These are phyloP conservation scores for Stegostoma tigrinum DNA, from an alignment of 2,113 vertebrate genomes.

Conservation along the genomic window DNA sequence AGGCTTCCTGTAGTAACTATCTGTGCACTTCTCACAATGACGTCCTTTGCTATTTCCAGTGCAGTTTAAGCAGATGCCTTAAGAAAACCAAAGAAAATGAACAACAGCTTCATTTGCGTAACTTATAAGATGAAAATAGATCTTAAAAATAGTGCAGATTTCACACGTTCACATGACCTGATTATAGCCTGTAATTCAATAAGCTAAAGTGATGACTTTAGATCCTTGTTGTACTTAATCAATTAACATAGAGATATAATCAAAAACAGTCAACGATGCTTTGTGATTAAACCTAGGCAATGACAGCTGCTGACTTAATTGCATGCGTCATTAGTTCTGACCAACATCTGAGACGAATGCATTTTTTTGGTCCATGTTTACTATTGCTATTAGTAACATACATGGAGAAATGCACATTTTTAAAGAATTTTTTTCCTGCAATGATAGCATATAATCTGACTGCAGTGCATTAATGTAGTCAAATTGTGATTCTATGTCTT, in stretches of 20 bases:
- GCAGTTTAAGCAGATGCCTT: constrained; percentile 77
- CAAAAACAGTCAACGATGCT: not conserved
- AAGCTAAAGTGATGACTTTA: not conserved
- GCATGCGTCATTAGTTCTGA: not conserved
- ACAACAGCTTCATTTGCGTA: constrained; percentile 43
- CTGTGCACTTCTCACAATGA: constrained; percentile 80
- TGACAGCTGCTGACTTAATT: not conserved
- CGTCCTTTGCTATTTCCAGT: constrained; percentile 71
- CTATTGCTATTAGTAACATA: not conserved
- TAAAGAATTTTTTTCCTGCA: not conserved
- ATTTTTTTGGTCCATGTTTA: not conserved
- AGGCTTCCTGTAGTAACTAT: constrained; percentile 60
- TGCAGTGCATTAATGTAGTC: not conserved
- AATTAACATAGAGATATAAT: not conserved
- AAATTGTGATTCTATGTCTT: not conserved
- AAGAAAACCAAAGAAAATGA: constrained; percentile 42
- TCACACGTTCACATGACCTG: not conserved
- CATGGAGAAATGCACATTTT: not conserved
- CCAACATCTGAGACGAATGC: not conserved
- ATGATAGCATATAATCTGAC: not conserved
- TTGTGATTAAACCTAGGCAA: not conserved
- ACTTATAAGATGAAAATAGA: not conserved
- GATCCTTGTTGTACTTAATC: not conserved
- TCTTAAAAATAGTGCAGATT: not conserved
- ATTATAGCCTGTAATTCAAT: not conserved